These are phyloP conservation scores for Drosophila nasuta DNA, from an alignment of 1,140 invertebrate genomes.

Conservation along the genomic window DNA sequence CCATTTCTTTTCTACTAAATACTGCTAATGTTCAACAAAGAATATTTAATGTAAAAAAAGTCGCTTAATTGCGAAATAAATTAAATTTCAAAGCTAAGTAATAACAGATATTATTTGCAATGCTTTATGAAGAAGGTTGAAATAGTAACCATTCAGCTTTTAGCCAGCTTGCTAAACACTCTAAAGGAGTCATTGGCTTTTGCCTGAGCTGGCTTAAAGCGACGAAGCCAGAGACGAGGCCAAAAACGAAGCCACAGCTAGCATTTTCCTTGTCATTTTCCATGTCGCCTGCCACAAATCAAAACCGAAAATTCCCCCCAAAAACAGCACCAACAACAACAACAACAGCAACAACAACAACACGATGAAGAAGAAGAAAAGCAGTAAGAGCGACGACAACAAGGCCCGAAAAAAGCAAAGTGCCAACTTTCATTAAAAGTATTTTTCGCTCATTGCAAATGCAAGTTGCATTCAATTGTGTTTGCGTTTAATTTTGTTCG, in stretches of 20 bases:
- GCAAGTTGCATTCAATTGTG: slow-evolving; percentile 77
- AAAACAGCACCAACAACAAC: slow-evolving; percentile 18
- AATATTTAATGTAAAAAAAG: too few species aligned
- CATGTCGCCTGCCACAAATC: slow-evolving; percentile 77
- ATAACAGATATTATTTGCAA: too few species aligned
- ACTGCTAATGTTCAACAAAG: too few species aligned
- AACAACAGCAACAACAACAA: neutral
- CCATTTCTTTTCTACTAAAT: too few species aligned
- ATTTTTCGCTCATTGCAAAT: slow-evolving; percentile 79
- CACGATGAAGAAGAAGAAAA: too few species aligned
- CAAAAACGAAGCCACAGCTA: slow-evolving; percentile 28
- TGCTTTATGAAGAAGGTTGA: slow-evolving; percentile 1
- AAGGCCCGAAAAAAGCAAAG: slow-evolving; percentile 64
- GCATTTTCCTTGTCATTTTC: slow-evolving; percentile 71
- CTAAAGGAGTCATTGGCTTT: slow-evolving; percentile 7
- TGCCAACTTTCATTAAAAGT: slow-evolving; percentile 83
- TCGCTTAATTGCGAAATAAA: too few species aligned
- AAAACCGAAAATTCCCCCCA: slow-evolving; percentile 46
- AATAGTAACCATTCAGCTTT: slow-evolving; percentile 22
- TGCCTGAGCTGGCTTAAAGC: neutral
- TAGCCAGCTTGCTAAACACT: slow-evolving; percentile 12
- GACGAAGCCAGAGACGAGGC: slow-evolving; percentile 1
- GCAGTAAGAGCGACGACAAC: neutral
- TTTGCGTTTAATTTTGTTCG: slow-evolving; percentile 20
- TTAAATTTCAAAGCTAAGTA: too few species aligned